Percentiles rank a stretch among this genome's conserved stretches.
These are phyloP conservation scores for Chaetophractus vellerosus DNA, from an alignment of 2,797 vertebrate species.

Conservation along the genomic window DNA sequence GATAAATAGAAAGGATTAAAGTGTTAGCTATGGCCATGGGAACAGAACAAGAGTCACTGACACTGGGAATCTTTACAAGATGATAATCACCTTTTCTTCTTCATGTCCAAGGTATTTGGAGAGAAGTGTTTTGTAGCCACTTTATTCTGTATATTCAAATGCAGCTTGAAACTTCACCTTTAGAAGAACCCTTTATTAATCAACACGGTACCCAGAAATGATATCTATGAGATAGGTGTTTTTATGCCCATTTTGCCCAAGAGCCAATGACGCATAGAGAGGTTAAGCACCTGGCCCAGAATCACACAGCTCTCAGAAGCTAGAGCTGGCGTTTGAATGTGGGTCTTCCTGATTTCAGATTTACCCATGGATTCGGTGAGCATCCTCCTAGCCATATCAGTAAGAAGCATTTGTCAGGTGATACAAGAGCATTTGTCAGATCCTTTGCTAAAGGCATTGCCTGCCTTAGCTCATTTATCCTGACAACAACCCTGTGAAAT, in stretches of 20 bases:
- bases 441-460: not conserved
- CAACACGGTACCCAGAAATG: not conserved
- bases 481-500: conserved; percentile 16
- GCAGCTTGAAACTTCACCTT: not conserved
- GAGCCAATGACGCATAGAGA: not conserved
- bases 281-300: not conserved
- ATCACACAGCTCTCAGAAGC: not conserved
- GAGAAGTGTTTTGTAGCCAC: not conserved
- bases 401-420: not conserved
- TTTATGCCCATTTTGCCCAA: conserved; percentile 28
- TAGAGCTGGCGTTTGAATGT: not conserved
- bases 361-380: not conserved
- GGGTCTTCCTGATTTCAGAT: not conserved
- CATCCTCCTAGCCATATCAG: not conserved
- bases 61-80: not conserved
- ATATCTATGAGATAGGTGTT: not conserved
- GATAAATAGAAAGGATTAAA: not conserved
- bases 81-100: not conserved
- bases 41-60: not conserved
- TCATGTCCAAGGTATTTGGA: conserved; percentile 2
- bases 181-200: not conserved
- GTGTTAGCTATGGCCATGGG: not conserved
- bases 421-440: not conserved
- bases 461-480: not conserved
- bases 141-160: not conserved